Conservation (phyloP, 1,140 invertebrate species). For the Leptopilina clavipes region DNA sequence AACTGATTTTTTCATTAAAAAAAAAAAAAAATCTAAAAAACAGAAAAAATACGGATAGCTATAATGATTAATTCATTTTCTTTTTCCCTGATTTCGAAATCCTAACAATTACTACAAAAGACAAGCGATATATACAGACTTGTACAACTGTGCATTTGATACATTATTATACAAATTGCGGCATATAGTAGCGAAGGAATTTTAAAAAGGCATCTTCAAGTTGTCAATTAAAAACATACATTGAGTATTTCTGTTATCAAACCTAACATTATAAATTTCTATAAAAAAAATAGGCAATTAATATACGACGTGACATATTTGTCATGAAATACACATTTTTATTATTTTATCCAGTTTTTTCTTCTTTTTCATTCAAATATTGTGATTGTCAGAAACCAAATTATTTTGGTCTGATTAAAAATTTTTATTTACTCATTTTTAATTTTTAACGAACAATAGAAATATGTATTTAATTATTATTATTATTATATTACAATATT, state of each 20-base stretch:
- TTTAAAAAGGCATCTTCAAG: background rate
- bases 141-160: background rate
- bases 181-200: background rate
- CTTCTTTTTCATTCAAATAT: background rate
- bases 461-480: too few species aligned
- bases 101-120: background rate
- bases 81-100: background rate
- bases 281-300: background rate
- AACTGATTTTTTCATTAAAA: background rate
- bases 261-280: background rate
- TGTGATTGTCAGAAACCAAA: too few species aligned
- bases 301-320: background rate
- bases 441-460: too few species aligned
- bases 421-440: background rate
- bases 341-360: background rate
- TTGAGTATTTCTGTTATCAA: background rate
- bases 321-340: background rate
- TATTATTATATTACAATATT: too few species aligned
- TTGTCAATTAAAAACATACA: slow-evolving; percentile 2
- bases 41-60: background rate
- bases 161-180: slow-evolving; percentile 7
- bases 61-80: background rate
- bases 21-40: background rate
- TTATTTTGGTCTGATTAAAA: too few species aligned
- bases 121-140: background rate